A percentile compares a stretch with the other conserved stretches of the same genome.
These are phyloP conservation scores for Falco biarmicus DNA, from an alignment of 2,797 vertebrate genomes.

Conservation along the genomic window DNA sequence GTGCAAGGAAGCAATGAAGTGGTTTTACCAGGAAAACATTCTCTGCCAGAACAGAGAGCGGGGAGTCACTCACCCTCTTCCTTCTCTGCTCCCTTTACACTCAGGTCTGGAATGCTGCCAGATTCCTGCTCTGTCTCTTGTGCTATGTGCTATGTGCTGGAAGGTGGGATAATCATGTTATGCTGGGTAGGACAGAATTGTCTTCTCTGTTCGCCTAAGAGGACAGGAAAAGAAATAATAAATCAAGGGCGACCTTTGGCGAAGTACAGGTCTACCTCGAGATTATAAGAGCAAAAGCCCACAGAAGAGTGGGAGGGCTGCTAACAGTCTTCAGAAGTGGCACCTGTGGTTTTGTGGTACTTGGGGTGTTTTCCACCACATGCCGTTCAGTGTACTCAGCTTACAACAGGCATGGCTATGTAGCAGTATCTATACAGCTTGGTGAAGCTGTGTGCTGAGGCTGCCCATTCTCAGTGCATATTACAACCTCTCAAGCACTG, in stretches of 20 bases:
- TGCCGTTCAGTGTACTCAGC: neutral
- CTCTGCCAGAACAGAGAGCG: neutral
- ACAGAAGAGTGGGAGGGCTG: neutral
- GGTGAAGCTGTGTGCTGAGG: neutral
- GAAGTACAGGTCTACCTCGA: neutral
- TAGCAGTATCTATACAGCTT: accelerated
- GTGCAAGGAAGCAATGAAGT: neutral
- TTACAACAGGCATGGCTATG: neutral
- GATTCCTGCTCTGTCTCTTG: neutral
- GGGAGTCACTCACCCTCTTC: neutral
- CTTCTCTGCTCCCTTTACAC: neutral
- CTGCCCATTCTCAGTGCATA: accelerated
- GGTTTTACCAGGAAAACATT: neutral
- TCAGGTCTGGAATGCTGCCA: neutral
- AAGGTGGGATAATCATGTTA: neutral
- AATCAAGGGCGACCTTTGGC: neutral
- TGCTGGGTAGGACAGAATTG: neutral
- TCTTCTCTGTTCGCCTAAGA: neutral
- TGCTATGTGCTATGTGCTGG: neutral
- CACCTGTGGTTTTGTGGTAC: neutral
- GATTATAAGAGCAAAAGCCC: neutral
- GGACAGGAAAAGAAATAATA: neutral
- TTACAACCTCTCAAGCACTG: neutral
- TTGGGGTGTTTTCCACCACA: neutral
- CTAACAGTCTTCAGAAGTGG: neutral